Evolutionary conservation across 2,797 vertebrate species (phyloP).

Genomic region (Parauchenoglanis ngamensis): DNA sequence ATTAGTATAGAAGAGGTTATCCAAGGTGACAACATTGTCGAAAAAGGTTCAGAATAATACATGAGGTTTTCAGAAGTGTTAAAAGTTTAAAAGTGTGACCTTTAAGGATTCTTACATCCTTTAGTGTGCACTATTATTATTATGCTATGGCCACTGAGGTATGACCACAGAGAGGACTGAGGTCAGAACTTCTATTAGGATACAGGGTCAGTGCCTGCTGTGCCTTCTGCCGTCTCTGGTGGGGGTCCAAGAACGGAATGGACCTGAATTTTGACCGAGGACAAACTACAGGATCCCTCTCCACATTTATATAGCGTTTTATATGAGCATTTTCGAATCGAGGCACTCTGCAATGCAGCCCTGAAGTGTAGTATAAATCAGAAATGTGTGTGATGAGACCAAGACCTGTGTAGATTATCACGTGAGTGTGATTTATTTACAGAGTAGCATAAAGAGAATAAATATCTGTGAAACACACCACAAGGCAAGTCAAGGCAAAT

Average conservation of each 20-base stretch:
- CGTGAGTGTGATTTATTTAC: conserved; percentile 1
- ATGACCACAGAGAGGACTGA: background rate
- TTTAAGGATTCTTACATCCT: background rate
- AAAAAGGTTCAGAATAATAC: background rate
- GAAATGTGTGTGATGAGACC: background rate
- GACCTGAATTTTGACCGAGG: background rate
- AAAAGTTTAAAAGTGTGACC: background rate
- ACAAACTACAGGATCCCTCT: background rate
- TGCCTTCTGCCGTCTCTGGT: background rate
- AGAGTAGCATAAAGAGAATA: background rate
- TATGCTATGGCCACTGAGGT: background rate
- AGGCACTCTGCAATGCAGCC: background rate
- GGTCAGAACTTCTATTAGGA: conserved; percentile 9
- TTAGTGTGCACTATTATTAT: background rate
- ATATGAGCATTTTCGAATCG: background rate
- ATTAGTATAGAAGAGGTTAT: background rate
- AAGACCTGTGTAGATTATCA: background rate
- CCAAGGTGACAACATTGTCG: background rate
- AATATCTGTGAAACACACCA: background rate
- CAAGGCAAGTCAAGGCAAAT: background rate
- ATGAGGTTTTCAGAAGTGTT: background rate
- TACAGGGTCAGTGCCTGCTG: background rate
- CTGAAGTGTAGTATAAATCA: conserved; percentile 3
- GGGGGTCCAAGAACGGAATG: background rate
- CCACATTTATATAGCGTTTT: conserved; percentile 9